Percentiles rank a stretch among this genome's conserved stretches.
phyloP scores from a whole-genome alignment of 35 echinoderm and acorn worm species.

The Ptychodera flava region DNA sequence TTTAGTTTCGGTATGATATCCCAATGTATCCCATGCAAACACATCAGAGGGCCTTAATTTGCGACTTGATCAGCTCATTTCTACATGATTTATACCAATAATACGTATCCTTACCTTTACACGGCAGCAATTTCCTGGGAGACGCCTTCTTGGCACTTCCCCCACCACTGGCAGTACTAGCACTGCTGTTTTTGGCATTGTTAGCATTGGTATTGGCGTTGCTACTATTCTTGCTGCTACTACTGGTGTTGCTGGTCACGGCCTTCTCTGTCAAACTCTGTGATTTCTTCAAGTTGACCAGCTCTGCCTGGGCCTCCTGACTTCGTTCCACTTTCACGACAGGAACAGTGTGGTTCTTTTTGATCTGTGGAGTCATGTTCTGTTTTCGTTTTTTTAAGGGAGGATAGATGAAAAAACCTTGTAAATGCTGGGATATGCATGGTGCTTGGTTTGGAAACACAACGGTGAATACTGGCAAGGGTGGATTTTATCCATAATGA shows the following conservation, averaged over 20 bases:
- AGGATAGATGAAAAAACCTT: too few species aligned
- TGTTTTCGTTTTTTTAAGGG: too few species aligned
- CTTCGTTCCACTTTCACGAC: not conserved
- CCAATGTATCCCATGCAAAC: too few species aligned
- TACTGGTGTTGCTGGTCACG: not conserved
- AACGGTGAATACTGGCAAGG: too few species aligned
- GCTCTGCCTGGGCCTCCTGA: not conserved
- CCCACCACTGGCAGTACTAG: not conserved
- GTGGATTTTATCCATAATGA: too few species aligned
- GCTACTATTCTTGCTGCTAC: not conserved
- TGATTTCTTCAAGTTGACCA: not conserved
- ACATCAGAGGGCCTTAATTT: too few species aligned
- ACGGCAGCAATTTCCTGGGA: conserved; percentile 16
- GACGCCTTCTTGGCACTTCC: not conserved
- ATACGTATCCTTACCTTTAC: not conserved
- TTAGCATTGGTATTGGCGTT: not conserved
- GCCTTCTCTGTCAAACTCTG: not conserved
- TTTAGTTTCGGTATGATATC: too few species aligned
- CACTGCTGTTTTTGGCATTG: not conserved
- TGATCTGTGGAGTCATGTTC: not conserved
- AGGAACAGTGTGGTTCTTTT: not conserved
- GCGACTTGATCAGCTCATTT: too few species aligned
- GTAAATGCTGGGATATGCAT: too few species aligned
- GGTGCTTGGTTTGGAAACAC: too few species aligned
- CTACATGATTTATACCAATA: too few species aligned